Conservation (phyloP, 1,140 invertebrate genomes). For the Cryptotermes secundus region DNA sequence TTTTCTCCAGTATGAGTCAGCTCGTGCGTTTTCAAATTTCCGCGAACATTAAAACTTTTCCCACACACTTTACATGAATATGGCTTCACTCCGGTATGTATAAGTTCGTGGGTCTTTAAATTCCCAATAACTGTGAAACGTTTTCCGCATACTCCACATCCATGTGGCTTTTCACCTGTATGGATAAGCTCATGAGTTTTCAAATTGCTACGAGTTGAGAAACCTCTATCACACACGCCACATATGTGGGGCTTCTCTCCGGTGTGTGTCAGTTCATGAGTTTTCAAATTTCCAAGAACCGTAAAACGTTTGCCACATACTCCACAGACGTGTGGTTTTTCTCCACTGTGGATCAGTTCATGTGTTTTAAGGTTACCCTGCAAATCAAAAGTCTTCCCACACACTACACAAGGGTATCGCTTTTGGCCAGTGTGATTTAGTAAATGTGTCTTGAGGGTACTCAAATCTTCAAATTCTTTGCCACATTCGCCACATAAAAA, state of each 20-base stretch:
- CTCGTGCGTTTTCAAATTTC: slow-evolving; percentile 32
- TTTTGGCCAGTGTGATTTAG: slow-evolving; percentile 51
- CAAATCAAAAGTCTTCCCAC: slow-evolving; percentile 39
- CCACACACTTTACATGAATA: slow-evolving; percentile 19
- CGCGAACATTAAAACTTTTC: slow-evolving; percentile 13
- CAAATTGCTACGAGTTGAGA: not conserved
- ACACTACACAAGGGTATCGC: slow-evolving; percentile 46
- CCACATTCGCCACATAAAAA: slow-evolving; percentile 20
- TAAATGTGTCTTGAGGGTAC: slow-evolving; percentile 25
- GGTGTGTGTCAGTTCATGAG: slow-evolving; percentile 16
- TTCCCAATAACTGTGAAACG: slow-evolving; percentile 21
- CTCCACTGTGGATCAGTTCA: slow-evolving; percentile 46
- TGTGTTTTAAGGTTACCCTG: slow-evolving; percentile 42
- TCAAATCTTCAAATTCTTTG: slow-evolving; percentile 24
- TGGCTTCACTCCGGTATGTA: slow-evolving; percentile 23
- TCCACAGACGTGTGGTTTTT: slow-evolving; percentile 50
- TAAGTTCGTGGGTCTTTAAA: slow-evolving; percentile 20
- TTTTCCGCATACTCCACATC: slow-evolving; percentile 25
- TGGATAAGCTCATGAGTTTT: slow-evolving; percentile 20
- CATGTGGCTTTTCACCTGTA: not conserved
- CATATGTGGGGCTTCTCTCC: slow-evolving; percentile 17
- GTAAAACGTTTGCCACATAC: slow-evolving; percentile 16
- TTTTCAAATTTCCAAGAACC: not conserved
- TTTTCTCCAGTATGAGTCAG: slow-evolving; percentile 37
- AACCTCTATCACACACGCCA: slow-evolving; percentile 6